Evolutionary conservation across 2,113 vertebrate genomes (phyloP), one percentile per base, ranked within the genome.

Genomic region (Chelonoidis abingdonii): DNA sequence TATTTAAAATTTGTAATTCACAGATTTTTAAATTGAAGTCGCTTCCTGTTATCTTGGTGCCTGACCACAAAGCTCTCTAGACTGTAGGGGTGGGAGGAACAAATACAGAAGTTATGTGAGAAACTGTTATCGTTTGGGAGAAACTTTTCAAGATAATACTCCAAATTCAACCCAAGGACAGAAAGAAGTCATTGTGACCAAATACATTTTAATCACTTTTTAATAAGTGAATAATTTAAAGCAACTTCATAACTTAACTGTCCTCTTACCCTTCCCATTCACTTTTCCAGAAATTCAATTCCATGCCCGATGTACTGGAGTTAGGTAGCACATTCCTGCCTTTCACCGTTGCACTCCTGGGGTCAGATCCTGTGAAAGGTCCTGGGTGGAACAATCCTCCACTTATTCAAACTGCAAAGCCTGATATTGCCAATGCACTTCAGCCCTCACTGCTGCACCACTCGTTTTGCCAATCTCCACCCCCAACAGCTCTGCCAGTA

Each of bases 11-110:
- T 91, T 93, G 47, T 95, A 80, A 97, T 94, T 93, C 54, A 95
- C 93, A 88, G 94, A 96, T 95, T 97, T 94, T 57, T 85, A 94
- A 88, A 92, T 92, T 85, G 88, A 88, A 85, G 78, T 31, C 80
- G 89, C 89, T 84, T 27, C 79, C 1, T 92, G 93, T 94, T 94
- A 90, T 93, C 80, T 44, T 56, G 54, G 57, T 75, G 83, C 85
- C 86, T 91, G 86, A 85, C 94, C 82, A 50, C 87, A 95, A 56
- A 35, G 69, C 65, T 38, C 38, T 35, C 38, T 59, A 92, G 75
- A 87, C 86, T 87, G 31, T 89, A 90, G 56, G 54, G 84, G 62
- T 57, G 84, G 19, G 72, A 54, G 83, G 80, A 92, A 96, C 89
- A 94, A 97, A 97, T 93, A 93, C 41, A 52, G 88, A 91, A 91